Base-by-base conservation (phyloP, 2,113 vertebrate genomes). In the Thalassarche chlororhynchos region DNA sequence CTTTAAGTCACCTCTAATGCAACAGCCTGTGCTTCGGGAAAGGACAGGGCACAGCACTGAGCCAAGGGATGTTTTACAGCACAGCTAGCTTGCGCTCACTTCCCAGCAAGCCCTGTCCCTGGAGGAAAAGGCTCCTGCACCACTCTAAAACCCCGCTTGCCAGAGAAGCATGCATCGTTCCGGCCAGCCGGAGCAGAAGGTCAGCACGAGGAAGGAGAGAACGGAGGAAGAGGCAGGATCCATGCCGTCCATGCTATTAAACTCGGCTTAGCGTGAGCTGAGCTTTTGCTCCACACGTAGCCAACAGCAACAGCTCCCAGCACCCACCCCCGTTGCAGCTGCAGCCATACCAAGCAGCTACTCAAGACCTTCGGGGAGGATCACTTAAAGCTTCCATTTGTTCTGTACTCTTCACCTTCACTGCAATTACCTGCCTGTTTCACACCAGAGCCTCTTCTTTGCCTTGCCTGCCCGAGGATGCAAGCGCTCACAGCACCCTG, bases 1-100 rank as follows among this genome's bases (percentile, higher is more conserved):
- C 75, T 91, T 36, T 55, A 69, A 72, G 96, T 98, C 98, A 98
- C 97, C 98, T 98, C 97, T 95, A 95, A 76, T 0, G 28, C 84
- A 76, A 32, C 54, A 70, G 87, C 46, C 85, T 17, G 70, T 40
- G 6, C 66, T 47, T n/a, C 60, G 3, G 8, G 75, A 36, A 77
- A 58, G 8, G 76, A 71, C 62, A 3, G 52, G 54, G 68, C 36
- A 1, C 38, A 15, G 38, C 26, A 3, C 1, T 0, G 3, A 28
- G 58, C n/a, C 1, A 9, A 9, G 23, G 31, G 69, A 51, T 28
- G 66, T 36, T 24, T 31, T 8, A 9, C 40, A 40, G 82, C 51
- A 24, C 55, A 18, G 40, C 49, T 10, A 10, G 21, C 46, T 20
- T 7, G 1, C 0, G 3, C 58, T 49, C 26, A 2, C 60, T 14